Evolutionary conservation across 2,888 invertebrate genomes (phyloP).

Genomic region (Magallana nippona): DNA sequence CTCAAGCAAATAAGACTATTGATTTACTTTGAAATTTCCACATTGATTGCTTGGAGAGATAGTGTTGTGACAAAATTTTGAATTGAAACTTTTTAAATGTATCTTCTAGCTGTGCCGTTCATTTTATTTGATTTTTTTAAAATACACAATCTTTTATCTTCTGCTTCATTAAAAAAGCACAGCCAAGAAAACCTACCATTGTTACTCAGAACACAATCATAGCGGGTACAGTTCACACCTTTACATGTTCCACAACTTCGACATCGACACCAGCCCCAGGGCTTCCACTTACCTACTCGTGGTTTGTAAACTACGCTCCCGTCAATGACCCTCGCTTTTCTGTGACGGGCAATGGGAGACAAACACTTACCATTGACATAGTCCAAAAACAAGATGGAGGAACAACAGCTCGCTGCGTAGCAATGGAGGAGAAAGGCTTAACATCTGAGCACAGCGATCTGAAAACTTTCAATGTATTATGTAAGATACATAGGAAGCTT

Average conservation of each 20-base stretch:
- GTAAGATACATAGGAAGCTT: neutral
- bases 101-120: too few relatives aligned
- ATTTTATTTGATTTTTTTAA: too few relatives aligned
- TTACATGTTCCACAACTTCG: neutral
- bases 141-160: too few relatives aligned
- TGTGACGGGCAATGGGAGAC: neutral
- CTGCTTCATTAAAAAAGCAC: neutral
- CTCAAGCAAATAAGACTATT: too few relatives aligned
- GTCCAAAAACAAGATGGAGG: slow-evolving; percentile 8
- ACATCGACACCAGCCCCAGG: neutral
- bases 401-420: neutral
- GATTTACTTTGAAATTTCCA: too few relatives aligned
- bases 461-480: neutral
- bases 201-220: neutral
- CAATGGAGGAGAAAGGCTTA: neutral
- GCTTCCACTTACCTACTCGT: neutral
- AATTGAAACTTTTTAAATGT: too few relatives aligned
- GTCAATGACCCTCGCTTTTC: neutral
- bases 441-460: neutral
- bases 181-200: slow-evolving; percentile 1
- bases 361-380: neutral
- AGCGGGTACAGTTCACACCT: neutral
- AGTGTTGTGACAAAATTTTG: too few relatives aligned
- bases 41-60: too few relatives aligned
- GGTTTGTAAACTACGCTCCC: neutral